Evolutionary conservation across 2,797 vertebrate species (phyloP), one percentile per base, ranked within the genome.

Genomic region (Oreortyx pictus): DNA sequence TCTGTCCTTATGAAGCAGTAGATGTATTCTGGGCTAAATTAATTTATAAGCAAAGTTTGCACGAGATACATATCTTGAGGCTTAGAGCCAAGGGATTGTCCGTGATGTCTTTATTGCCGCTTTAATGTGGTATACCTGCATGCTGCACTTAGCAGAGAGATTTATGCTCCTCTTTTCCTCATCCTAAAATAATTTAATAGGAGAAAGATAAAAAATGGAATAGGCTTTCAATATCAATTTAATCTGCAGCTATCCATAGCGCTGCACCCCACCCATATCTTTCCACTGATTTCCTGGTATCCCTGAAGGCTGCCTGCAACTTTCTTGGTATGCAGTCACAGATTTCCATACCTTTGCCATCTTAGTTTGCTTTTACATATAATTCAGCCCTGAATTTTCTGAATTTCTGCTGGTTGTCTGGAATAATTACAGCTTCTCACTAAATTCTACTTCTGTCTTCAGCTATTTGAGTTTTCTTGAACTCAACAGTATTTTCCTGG

Each of bases 101-200:
- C 35, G 1, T 89, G 70, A 95, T 83, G 57, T 29, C 31, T 89
- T 95, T 93, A 85, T 82, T 87, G 80, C 62, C 59, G 84, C 62
- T 72, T 88, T 86, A 79, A 90, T 80, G 57, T 74, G 49, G 27
- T 72, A 31, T 75, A 89, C 79, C 52, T 87, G 68, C 23, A 6
- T 46, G 54, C 33, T 91, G n/a, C 82, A 76, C 56, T 86, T 78
- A 79, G 75, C 61, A 87, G 56, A 60, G 1, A 7, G 85, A 82
- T 77, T 74, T 6, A 17, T 47, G 46, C 44, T 78, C 43, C 82
- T 29, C 61, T 89, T 82, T 90, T 65, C 20, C 50, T 93, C 39
- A 73, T 86, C 52, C 50, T 82, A 73, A 88, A 95, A 89, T 96
- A 92, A 95, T 93, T 81, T 64, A 88, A 95, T 96, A 79, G 94